Percentiles rank a stretch among this genome's conserved stretches.
These are phyloP conservation scores for Oncopeltus fasciatus DNA, from an alignment of 1,140 invertebrate genomes.

Conservation along the genomic window DNA sequence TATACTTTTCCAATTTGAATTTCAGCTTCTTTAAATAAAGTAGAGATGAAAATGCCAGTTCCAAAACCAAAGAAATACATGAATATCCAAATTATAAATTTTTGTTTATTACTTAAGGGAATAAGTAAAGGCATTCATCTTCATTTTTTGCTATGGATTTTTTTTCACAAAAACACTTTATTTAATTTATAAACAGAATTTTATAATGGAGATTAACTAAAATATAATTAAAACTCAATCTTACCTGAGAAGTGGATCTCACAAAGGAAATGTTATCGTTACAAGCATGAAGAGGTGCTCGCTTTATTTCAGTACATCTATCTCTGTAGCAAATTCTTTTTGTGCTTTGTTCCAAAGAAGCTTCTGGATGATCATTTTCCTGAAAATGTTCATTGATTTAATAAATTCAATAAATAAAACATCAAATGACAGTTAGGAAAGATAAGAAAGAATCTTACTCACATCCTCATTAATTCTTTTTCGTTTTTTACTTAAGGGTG, in stretches of 20 bases:
- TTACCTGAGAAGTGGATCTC: background rate
- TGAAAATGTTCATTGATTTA: background rate
- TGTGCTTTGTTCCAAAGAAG: background rate
- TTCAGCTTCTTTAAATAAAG: too few relatives aligned
- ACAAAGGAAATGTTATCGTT: background rate
- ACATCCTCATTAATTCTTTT: slow-evolving; percentile 29
- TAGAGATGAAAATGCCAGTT: too few relatives aligned
- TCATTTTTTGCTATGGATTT: too few relatives aligned
- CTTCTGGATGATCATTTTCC: background rate
- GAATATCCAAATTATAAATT: too few relatives aligned
- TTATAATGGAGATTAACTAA: too few relatives aligned
- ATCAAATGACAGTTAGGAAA: background rate
- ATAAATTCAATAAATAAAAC: background rate
- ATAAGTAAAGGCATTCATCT: too few relatives aligned
- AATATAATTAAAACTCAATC: too few relatives aligned
- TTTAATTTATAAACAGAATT: too few relatives aligned
- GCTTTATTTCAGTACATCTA: background rate
- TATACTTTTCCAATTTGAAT: too few relatives aligned
- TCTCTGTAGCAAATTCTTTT: background rate
- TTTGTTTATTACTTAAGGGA: too few relatives aligned
- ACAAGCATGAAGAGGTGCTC: background rate
- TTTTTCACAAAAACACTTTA: too few relatives aligned
- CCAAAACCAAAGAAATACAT: too few relatives aligned
- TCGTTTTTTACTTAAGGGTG: slow-evolving; percentile 23
- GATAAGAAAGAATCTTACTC: background rate